phyloP scores from a whole-genome alignment of 2,888 invertebrate species.

The Augochlorella aurata region DNA sequence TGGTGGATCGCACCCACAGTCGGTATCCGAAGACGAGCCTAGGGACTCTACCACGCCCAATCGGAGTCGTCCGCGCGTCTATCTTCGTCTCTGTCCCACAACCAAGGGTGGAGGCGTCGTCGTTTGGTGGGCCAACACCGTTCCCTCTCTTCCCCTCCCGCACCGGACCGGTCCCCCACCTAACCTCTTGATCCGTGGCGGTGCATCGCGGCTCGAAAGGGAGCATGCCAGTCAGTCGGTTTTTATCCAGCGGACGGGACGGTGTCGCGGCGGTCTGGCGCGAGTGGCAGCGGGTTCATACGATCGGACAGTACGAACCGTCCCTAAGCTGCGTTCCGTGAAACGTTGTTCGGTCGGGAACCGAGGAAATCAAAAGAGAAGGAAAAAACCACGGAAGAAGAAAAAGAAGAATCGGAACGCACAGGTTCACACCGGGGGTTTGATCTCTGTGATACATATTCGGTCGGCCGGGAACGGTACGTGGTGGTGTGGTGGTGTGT shows the following conservation, averaged over 20 bases:
- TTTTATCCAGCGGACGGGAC: slow-evolving; percentile 64
- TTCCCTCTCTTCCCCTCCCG: slow-evolving; percentile 23
- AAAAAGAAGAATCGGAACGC: background rate
- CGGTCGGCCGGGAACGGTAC: background rate
- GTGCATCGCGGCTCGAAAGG: slow-evolving; percentile 48
- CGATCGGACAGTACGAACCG: slow-evolving; percentile 57
- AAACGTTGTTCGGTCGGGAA: background rate
- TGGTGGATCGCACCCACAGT: slow-evolving; percentile 41
- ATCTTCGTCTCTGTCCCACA: slow-evolving; percentile 45
- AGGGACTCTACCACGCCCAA: slow-evolving; percentile 68
- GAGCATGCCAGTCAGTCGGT: slow-evolving; percentile 69
- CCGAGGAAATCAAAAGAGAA: background rate
- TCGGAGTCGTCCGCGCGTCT: slow-evolving; percentile 61
- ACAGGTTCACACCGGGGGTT: slow-evolving; percentile 7
- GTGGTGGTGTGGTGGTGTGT: slow-evolving; percentile 42
- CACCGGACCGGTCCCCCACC: slow-evolving; percentile 41
- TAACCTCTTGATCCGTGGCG: slow-evolving; percentile 51
- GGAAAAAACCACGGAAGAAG: background rate
- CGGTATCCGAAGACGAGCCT: slow-evolving; percentile 59
- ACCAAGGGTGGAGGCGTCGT: slow-evolving; percentile 22
- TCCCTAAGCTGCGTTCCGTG: slow-evolving; percentile 38
- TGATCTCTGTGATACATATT: background rate
- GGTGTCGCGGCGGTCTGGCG: slow-evolving; percentile 50
- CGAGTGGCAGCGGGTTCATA: slow-evolving; percentile 59
- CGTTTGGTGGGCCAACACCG: slow-evolving; percentile 29